Evolutionary conservation across 2,888 invertebrate genomes (phyloP).

Genomic region (Cephus rjabovi): DNA sequence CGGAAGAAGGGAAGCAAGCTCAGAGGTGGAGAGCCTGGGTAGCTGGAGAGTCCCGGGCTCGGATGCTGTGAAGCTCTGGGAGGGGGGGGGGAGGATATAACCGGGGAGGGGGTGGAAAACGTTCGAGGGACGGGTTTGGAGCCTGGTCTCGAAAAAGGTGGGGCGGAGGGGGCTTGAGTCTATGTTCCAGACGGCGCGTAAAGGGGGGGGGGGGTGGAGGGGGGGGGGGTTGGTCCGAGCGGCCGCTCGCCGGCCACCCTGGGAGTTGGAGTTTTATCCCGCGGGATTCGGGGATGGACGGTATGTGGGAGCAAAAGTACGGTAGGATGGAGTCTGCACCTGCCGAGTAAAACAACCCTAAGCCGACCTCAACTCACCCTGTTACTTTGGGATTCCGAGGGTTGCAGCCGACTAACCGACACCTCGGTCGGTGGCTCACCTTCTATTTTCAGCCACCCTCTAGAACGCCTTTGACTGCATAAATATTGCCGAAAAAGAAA

Average conservation of each 20-base stretch:
- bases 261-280: conserved; percentile 54
- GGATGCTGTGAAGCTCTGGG: conserved; percentile 11
- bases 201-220: not conserved
- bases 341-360: conserved; percentile 53
- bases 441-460: not conserved
- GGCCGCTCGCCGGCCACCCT: not conserved
- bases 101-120: not conserved
- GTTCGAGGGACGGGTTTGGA: not conserved
- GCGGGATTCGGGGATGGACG: conserved; percentile 45
- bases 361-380: conserved; percentile 43
- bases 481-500: not conserved
- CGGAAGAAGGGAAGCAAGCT: conserved; percentile 10
- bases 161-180: conserved; percentile 10
- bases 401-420: not conserved
- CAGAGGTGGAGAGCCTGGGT: not conserved
- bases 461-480: conserved; percentile 15
- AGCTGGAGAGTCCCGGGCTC: conserved; percentile 10
- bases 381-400: not conserved
- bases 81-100: not conserved
- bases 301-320: conserved; percentile 19
- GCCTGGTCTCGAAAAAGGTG: not conserved
- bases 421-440: conserved; percentile 1
- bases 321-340: conserved; percentile 42
- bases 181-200: not conserved
- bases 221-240: conserved; percentile 25